These are phyloP conservation scores for Pseudanteris insignis DNA, from an alignment of 2,888 invertebrate genomes.

Conservation along the genomic window DNA sequence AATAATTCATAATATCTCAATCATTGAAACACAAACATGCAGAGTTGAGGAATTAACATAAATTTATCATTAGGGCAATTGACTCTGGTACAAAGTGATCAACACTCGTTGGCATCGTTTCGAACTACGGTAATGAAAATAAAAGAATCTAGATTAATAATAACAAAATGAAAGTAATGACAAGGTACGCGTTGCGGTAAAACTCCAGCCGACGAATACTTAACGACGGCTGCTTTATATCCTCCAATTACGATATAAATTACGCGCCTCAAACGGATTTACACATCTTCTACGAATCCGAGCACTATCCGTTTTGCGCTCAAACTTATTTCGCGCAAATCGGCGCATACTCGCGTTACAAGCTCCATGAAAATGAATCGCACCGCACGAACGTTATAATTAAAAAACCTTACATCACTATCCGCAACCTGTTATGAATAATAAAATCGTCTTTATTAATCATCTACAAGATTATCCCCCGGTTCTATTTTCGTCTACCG, in stretches of 20 bases:
- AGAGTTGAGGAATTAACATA: too few species aligned
- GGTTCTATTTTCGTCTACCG: too few species aligned
- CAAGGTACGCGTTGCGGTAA: constrained; percentile 8
- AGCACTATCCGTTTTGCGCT: constrained; percentile 8
- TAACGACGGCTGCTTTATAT: constrained; percentile 9
- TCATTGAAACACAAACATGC: too few species aligned
- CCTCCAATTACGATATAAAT: constrained; percentile 19
- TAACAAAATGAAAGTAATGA: constrained; percentile 9
- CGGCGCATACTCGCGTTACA: constrained; percentile 9
- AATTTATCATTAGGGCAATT: too few species aligned
- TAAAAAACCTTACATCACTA: constrained; percentile 12
- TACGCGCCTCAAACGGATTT: constrained; percentile 15
- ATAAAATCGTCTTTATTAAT: constrained; percentile 11
- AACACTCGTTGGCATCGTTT: too few species aligned
- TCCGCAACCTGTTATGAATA: constrained; percentile 9
- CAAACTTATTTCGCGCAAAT: constrained; percentile 9
- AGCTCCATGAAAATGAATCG: constrained; percentile 14
- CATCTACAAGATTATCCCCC: constrained; percentile 7
- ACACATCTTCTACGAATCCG: constrained; percentile 13
- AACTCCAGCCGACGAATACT: constrained; percentile 6
- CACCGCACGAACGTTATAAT: constrained; percentile 6
- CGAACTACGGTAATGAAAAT: too few species aligned
- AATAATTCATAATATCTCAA: too few species aligned
- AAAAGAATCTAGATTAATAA: too few species aligned
- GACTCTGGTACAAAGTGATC: too few species aligned